Evolutionary conservation across 2,888 invertebrate genomes (phyloP).

Genomic region (Pegoplata infirma): DNA sequence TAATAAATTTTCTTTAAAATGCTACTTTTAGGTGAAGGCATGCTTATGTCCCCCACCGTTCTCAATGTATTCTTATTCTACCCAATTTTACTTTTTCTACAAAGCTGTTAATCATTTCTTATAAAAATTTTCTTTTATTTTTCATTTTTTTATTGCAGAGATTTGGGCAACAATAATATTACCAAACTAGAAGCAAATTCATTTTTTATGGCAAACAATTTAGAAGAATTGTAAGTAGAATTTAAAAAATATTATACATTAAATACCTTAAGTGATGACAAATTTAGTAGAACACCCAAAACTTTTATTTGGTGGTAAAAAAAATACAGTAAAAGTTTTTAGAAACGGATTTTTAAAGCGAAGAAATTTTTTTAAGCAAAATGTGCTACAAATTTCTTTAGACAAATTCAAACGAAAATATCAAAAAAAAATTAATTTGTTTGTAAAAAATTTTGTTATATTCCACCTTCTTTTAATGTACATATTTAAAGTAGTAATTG

Average conservation of each 20-base stretch:
- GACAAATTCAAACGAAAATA: no score
- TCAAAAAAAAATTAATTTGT: no score
- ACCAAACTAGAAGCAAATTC: conserved; percentile 85
- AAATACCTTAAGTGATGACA: conserved; percentile 2
- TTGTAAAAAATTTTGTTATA: no score
- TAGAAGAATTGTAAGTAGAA: conserved; percentile 87
- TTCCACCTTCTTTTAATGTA: no score
- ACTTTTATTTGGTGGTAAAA: background rate
- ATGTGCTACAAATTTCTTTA: no score
- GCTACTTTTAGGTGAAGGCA: no score
- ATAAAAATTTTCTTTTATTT: conserved; percentile 24
- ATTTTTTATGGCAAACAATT: conserved; percentile 82
- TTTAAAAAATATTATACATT: background rate
- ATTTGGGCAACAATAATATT: conserved; percentile 89
- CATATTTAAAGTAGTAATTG: no score
- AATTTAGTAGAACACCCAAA: background rate
- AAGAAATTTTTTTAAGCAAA: no score
- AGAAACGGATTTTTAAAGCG: background rate
- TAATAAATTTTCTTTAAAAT: no score
- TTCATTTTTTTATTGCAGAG: conserved; percentile 80
- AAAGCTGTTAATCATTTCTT: background rate
- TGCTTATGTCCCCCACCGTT: no score
- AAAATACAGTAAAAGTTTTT: background rate
- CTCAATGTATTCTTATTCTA: no score
- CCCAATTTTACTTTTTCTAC: no score